phyloP scores from a whole-genome alignment of 2,113 vertebrate genomes.

The Nothoprocta perdicaria region DNA sequence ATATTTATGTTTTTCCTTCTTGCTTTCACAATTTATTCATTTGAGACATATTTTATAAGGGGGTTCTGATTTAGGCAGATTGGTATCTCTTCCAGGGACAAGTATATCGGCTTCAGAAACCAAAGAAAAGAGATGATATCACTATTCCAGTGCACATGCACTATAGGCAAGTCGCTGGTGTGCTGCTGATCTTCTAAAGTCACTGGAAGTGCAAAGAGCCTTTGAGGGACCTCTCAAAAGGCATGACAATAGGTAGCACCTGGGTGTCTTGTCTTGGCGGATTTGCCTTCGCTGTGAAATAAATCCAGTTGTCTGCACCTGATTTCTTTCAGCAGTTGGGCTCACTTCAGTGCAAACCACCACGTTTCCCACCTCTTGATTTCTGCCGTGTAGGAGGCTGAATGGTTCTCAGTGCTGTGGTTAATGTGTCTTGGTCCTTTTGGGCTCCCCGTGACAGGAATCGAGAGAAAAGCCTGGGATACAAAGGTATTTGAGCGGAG shows the following conservation, averaged over 20 bases:
- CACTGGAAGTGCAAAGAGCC: background rate
- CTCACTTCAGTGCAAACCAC: background rate
- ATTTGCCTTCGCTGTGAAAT: background rate
- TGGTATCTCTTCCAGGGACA: background rate
- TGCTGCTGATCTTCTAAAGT: background rate
- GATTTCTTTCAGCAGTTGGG: background rate
- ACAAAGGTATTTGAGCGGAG: fast-evolving
- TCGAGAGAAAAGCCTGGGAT: background rate
- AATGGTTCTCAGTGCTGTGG: background rate
- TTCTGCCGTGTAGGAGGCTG: background rate
- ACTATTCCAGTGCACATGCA: background rate
- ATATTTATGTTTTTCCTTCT: conserved; percentile 70
- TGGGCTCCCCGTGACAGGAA: fast-evolving
- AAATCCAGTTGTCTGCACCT: background rate
- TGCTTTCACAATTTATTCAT: conserved; percentile 67
- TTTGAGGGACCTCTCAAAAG: background rate
- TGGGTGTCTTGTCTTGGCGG: background rate
- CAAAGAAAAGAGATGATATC: background rate
- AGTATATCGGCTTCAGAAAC: background rate
- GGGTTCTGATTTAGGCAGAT: conserved; percentile 29
- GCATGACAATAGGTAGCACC: background rate
- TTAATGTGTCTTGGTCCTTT: background rate
- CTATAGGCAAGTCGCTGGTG: background rate
- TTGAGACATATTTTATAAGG: conserved; percentile 58
- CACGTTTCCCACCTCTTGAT: background rate